Evolutionary conservation across 1,140 invertebrate species (phyloP).

Genomic region (Laupala kohalensis): DNA sequence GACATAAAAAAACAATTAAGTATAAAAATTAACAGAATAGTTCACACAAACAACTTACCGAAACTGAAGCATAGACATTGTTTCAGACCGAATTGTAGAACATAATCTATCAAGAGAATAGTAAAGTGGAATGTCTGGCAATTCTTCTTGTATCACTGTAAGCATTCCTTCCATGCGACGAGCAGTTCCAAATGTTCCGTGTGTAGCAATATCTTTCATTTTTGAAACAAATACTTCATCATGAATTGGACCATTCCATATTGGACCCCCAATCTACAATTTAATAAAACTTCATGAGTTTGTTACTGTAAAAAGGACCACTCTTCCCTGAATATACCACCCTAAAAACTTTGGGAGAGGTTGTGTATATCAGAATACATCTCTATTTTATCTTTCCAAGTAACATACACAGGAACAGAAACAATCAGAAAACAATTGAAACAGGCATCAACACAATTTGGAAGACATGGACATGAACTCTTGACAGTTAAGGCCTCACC

Average conservation of each 20-base stretch:
- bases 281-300: not conserved
- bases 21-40: not conserved
- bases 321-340: no score
- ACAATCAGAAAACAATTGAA: no score
- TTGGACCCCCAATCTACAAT: constrained; percentile 73
- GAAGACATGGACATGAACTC: no score
- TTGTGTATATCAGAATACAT: no score
- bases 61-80: constrained; percentile 46
- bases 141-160: constrained; percentile 60
- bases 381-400: not conserved
- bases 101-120: constrained; percentile 57
- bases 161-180: constrained; percentile 64
- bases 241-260: constrained; percentile 83
- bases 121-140: constrained; percentile 74
- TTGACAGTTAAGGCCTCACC: no score
- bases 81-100: constrained; percentile 47
- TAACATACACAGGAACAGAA: no score
- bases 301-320: no score
- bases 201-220: constrained; percentile 32
- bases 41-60: constrained; percentile 30
- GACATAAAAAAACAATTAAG: not conserved
- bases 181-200: constrained; percentile 43
- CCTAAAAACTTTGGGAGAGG: no score
- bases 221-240: constrained; percentile 57
- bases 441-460: no score